Base-by-base conservation (phyloP, 2,888 invertebrate genomes). In the Tiliacea aurago region DNA sequence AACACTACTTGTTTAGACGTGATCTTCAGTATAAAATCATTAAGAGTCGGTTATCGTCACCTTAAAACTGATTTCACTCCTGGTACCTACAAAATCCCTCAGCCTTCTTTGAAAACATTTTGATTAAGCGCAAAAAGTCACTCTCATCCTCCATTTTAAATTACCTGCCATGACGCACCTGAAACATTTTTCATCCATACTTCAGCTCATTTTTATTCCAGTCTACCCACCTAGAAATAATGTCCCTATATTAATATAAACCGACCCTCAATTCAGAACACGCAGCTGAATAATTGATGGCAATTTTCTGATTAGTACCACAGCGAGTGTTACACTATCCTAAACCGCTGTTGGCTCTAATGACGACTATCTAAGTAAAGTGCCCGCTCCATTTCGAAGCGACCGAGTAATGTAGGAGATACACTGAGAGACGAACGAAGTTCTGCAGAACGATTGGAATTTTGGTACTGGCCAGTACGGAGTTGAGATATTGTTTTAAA, bases 301-400 rank as follows among this genome's bases (percentile, higher is more conserved):
- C 79, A 86, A 86, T 86, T 80, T 86, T 81, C 81, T 86, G 86
- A 86, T 86, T 86, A 86, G 86, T 85, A 80, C 73, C 72, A 72
- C 73, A 68, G 69, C 70, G 84, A 85, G 75, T 78, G 83, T 79
- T 85, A 86, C 83, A 86, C 86, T 86, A 83, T 78, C 86, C 83
- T 76, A 83, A 83, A 77, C 80, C 80, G 66, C 78, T 80, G 84
- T 75, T 76, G 79, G 69, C 37, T 79, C 78, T 86, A 86, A 86
- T 86, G 87, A 71, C 72, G n/a, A 77, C 84, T 83, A 86, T 86
- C 83, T 86, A 67, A 70, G 80, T 73, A 81, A 86, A 87, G 84
- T 86, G 84, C 71, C 71, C n/a, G 79, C 67, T 72, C 86, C 75
- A 87, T 86, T 86, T 83, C 67, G n/a, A 66, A 68, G 69, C 77